phyloP scores from a whole-genome alignment of 2,113 vertebrate genomes.

The Todiramphus chloris region DNA sequence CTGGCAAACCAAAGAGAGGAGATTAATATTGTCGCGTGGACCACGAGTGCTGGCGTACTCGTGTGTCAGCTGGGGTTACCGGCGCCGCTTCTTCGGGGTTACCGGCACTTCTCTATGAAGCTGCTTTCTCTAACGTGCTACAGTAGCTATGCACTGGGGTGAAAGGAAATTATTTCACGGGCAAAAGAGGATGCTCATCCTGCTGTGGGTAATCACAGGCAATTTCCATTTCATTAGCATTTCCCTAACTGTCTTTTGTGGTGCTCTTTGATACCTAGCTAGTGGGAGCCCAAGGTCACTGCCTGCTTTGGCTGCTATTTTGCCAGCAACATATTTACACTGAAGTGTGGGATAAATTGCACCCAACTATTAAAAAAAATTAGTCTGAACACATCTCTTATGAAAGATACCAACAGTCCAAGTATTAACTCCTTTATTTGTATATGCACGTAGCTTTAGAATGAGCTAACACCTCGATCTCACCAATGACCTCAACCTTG shows the following conservation, averaged over 20 bases:
- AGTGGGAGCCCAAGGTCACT: conserved; percentile 20
- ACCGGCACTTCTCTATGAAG: background rate
- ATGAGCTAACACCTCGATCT: conserved; percentile 61
- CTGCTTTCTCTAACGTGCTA: background rate
- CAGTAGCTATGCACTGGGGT: background rate
- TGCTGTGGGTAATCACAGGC: background rate
- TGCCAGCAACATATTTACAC: background rate
- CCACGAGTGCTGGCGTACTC: background rate
- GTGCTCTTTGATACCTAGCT: background rate
- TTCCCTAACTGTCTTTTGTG: background rate
- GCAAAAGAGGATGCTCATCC: conserved; percentile 53
- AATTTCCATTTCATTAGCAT: conserved; percentile 38
- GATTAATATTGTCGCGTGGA: conserved; percentile 57
- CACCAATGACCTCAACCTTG: conserved; percentile 72
- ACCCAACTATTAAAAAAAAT: background rate
- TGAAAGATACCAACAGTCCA: background rate
- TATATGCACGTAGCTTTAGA: conserved; percentile 48
- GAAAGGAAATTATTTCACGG: conserved; percentile 33
- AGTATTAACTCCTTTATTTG: conserved; percentile 13
- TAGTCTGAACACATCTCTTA: background rate
- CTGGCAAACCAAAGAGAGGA: conserved; percentile 66
- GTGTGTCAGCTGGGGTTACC: background rate
- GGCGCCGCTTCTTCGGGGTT: background rate
- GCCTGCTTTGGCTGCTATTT: conserved; percentile 29
- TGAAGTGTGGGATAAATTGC: background rate